These are phyloP conservation scores for Drosophila orosa DNA, from an alignment of 1,140 invertebrate species.

Conservation along the genomic window DNA sequence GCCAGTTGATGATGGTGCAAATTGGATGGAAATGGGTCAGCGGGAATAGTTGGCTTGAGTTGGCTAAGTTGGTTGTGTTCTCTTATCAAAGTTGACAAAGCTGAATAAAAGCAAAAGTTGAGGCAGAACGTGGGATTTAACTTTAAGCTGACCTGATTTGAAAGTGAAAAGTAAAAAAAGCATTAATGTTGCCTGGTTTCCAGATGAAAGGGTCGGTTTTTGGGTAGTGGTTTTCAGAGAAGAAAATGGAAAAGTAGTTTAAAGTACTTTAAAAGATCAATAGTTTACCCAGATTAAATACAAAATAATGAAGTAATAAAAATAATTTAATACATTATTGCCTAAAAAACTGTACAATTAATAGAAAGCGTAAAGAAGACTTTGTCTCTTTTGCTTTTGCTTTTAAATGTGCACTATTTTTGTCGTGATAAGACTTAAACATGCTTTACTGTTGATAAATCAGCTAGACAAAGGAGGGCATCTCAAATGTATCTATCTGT, in stretches of 20 bases:
- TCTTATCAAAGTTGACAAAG: constrained; percentile 42
- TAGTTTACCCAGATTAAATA: neutral
- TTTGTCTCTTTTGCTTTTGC: neutral
- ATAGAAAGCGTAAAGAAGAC: neutral
- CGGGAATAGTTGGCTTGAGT: constrained; percentile 34
- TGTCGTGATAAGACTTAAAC: neutral
- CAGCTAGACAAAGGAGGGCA: constrained; percentile 5
- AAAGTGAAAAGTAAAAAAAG: neutral
- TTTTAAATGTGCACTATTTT: neutral
- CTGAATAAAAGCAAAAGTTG: constrained; percentile 24
- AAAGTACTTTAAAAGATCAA: neutral
- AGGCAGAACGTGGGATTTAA: constrained; percentile 10
- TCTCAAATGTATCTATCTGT: constrained; percentile 9
- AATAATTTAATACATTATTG: neutral
- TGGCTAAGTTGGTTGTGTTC: constrained; percentile 18
- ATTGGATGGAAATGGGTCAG: constrained; percentile 49
- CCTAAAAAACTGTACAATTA: neutral
- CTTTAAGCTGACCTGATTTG: constrained; percentile 26
- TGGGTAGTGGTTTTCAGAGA: neutral
- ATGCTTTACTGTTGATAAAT: constrained; percentile 7
- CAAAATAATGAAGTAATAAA: neutral
- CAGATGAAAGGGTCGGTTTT: neutral
- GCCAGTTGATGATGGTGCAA: constrained; percentile 19
- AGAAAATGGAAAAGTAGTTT: neutral
- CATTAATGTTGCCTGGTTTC: constrained; percentile 10